Base-by-base conservation (phyloP, 2,113 vertebrate species). In the Lanius collurio region DNA sequence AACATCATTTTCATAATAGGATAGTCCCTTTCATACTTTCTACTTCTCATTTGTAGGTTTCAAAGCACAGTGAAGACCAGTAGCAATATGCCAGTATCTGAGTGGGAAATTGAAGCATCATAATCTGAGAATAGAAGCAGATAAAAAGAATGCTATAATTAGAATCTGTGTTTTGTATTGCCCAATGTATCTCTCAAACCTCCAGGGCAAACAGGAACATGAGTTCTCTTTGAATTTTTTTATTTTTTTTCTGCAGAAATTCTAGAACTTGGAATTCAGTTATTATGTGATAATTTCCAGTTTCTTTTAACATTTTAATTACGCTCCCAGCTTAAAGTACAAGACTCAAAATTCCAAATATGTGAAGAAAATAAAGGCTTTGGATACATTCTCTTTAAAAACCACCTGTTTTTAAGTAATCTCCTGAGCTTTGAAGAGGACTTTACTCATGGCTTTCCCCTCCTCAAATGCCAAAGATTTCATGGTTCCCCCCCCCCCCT, bases 401-500 rank as follows among this genome's bases (percentile, higher is more conserved):
- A 3, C 3, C 0, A 0, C 6, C 22, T 65, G 6, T 70, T 94
- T 89, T 83, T 31, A 87, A 82, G 57, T 13, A 47, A 26, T 47
- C 31, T 63, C 5, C 4, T 55, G 39, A 80, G 30, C 15, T 86
- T 79, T 89, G 50, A 64, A 46, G 15, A 78, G 9, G 39, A 12
- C 13, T 13, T 80, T 13, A 80, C 26, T 74, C 42, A 44, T 86
- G 33, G 16, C 14, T 86, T 15, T 50, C 14, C 6, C 10, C 7
- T 86, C 20, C 20, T 22, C 9, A 70, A 11, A 49, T 67, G 52
- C 50, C 14, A 33, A 15, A n/a, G 55, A 42, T 70, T 93, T 65
- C 33, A 62, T 1, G 2, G 20, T 24, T 9, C 22, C 2, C 2
- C 6, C 2, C 9, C 14, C 13, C 8, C 2, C 12, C 73, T 70